Evolutionary conservation across 2,888 invertebrate species (phyloP), one percentile per base, ranked within the genome.

Genomic region (Digitonthophagus gazella): DNA sequence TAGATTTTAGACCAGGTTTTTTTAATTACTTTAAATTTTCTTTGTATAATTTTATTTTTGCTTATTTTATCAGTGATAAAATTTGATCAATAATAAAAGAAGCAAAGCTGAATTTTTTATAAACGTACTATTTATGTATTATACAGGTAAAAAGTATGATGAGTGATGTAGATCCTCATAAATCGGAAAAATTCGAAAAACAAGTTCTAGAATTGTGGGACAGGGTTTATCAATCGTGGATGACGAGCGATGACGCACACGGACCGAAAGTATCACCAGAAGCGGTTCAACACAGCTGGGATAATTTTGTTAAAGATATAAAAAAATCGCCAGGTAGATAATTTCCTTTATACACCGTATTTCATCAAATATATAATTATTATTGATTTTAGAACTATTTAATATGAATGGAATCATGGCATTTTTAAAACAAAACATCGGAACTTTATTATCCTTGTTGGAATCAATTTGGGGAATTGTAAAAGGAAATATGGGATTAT

Each of bases 131-230:
- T n/a, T n/a, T n/a, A n/a, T 44, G 6, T 22, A 6, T 44, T 6
- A 44, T 54, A 16, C 77, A 93, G 92, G 88, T 93, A 28, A 90
- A 90, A 79, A 89, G 91, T 78, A 86, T 94, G 76, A 86, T 96
- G 67, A 91, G 90, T 80, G 93, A 93, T 76, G 90, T 93, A 0
- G 93, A 94, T 78, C 89, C 91, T 0, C 87, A 88, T 19, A 95
- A 95, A 82, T 91, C 93, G 55, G 89, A 89, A 20, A 91, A 92
- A 71, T 86, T 97, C 55, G 97, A 97, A 80, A 89, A 90, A 72
- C 96, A 97, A 83, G 91, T 96, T 0, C 84, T 97, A 55, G 95
- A 96, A 81, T 86, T 98, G 15, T 97, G 96, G 95, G 97, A 97
- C 83, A 86, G 95, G 70, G 88, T 97, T 58, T 97, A 97, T 83